These are phyloP conservation scores for Lateolabrax maculatus DNA, from an alignment of 2,797 vertebrate genomes.

Conservation along the genomic window DNA sequence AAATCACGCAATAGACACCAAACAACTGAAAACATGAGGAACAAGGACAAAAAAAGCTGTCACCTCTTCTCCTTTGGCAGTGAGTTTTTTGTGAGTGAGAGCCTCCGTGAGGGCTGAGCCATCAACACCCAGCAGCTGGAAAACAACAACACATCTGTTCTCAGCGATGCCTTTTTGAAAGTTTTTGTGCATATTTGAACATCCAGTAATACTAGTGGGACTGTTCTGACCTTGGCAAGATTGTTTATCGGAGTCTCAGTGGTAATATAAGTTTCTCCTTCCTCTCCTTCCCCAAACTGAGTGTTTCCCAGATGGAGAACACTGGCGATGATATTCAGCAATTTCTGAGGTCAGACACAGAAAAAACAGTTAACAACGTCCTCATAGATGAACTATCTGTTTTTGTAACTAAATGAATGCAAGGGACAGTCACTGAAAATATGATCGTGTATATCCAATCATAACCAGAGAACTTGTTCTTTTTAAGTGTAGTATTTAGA, in stretches of 20 bases:
- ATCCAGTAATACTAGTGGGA: conserved; percentile 26
- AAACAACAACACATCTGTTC: conserved; percentile 67
- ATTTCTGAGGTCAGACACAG: conserved; percentile 82
- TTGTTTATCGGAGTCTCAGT: conserved; percentile 92
- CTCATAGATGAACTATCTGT: conserved; percentile 6
- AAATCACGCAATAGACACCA: not conserved
- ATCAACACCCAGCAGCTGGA: conserved; percentile 93
- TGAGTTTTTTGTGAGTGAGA: conserved; percentile 96
- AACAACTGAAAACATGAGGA: not conserved
- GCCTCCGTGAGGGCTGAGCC: conserved; percentile 88
- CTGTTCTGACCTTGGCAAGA: conserved; percentile 89
- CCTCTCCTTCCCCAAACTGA: conserved; percentile 93
- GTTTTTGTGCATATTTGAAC: conserved; percentile 46
- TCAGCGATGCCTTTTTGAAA: conserved; percentile 24
- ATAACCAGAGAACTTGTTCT: not conserved
- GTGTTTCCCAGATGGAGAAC: conserved; percentile 96
- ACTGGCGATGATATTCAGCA: conserved; percentile 93
- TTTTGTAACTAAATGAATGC: not conserved
- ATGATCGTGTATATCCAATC: not conserved
- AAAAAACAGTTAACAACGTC: conserved; percentile 39
- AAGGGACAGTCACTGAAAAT: not conserved
- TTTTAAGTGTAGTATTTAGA: not conserved
- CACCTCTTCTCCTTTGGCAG: conserved; percentile 98
- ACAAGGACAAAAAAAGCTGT: conserved; percentile 11
- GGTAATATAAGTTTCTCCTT: conserved; percentile 92